A percentile compares a stretch with the other conserved stretches of the same genome.
Conservation (phyloP, 2,797 vertebrate genomes). For the Chelidonichthys spinosus region DNA sequence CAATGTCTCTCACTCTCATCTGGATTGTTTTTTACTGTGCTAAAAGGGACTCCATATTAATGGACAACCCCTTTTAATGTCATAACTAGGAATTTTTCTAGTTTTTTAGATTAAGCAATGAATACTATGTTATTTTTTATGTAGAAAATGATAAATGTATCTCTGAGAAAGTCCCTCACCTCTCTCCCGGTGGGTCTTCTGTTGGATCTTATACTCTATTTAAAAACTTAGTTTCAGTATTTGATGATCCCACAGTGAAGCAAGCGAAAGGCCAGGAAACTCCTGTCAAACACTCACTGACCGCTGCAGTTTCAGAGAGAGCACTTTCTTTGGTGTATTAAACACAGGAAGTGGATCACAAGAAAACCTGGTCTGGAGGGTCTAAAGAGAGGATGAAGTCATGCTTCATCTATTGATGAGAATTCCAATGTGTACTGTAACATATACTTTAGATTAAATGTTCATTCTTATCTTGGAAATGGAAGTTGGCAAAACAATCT, state of each 20-base stretch:
- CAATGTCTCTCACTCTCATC: constrained; percentile 4
- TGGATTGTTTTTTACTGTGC: not conserved
- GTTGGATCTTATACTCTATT: not conserved
- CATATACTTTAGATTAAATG: not conserved
- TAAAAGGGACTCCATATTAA: constrained; percentile 3
- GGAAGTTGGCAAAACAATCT: not conserved
- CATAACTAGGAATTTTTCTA: constrained; percentile 19
- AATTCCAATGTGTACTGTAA: not conserved
- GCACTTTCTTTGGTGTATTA: not conserved
- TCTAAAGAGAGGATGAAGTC: constrained; percentile 3
- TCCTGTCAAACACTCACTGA: constrained; percentile 42
- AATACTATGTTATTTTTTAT: constrained; percentile 18
- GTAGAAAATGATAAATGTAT: not conserved
- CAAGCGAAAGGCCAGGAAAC: constrained; percentile 70
- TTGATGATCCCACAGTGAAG: not conserved
- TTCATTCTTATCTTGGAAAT: not conserved
- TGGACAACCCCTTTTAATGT: constrained; percentile 46
- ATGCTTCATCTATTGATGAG: not conserved
- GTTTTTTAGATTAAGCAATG: constrained; percentile 23
- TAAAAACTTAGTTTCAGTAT: constrained; percentile 35
- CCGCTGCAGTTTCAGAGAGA: constrained; percentile 53
- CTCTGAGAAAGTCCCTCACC: constrained; percentile 22
- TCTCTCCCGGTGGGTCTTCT: not conserved
- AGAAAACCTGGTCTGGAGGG: not conserved
- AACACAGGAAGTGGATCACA: not conserved